Percentiles rank a stretch among this genome's conserved stretches.
Conservation (phyloP, 2,113 vertebrate genomes). For the Pogonocichla stellata region DNA sequence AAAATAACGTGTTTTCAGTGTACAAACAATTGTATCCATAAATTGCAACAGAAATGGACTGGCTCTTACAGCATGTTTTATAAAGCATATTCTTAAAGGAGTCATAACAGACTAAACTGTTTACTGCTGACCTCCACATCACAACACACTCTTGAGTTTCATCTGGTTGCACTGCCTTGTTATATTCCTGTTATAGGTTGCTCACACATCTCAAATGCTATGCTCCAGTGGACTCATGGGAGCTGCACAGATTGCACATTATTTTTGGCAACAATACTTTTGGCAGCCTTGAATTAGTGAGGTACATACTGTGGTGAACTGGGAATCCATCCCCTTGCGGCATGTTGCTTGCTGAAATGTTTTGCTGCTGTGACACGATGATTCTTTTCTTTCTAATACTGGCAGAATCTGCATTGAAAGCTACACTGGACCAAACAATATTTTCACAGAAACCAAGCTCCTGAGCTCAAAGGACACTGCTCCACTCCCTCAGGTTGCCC, state of each 20-base stretch:
- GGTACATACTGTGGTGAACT: neutral
- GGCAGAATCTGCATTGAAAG: constrained; percentile 29
- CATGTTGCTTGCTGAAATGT: neutral
- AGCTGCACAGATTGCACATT: neutral
- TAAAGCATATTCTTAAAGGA: neutral
- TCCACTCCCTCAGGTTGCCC: neutral
- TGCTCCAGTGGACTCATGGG: neutral
- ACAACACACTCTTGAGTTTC: neutral
- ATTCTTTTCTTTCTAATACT: constrained; percentile 9
- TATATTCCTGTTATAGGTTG: neutral
- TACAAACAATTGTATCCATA: neutral
- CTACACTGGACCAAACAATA: constrained; percentile 26
- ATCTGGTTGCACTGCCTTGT: neutral
- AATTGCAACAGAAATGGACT: neutral
- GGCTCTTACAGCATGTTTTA: neutral
- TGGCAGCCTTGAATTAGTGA: constrained; percentile 6
- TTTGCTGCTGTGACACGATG: neutral
- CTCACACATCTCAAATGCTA: neutral
- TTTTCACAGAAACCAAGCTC: constrained; percentile 45
- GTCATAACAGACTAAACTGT: neutral
- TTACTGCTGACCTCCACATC: neutral
- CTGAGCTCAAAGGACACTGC: constrained; percentile 17
- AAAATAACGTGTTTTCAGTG: neutral
- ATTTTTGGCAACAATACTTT: constrained; percentile 35
- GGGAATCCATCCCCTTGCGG: neutral